These are phyloP conservation scores for Agrotis ipsilon DNA, from an alignment of 2,888 invertebrate genomes.

Conservation along the genomic window DNA sequence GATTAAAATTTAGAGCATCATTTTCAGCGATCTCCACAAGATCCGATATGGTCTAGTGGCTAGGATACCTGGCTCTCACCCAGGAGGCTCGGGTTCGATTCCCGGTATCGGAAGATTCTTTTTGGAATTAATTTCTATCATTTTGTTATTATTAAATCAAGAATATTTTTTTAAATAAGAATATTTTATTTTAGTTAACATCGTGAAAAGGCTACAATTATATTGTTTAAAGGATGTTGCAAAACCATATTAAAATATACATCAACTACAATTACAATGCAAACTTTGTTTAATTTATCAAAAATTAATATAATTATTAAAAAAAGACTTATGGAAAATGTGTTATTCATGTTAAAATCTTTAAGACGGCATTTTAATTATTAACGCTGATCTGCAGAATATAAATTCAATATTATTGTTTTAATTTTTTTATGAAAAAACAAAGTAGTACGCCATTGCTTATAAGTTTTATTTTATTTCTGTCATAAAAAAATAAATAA, in stretches of 20 bases:
- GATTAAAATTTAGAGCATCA: background rate
- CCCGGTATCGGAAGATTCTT: conserved; percentile 80
- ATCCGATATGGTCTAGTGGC: conserved; percentile 92
- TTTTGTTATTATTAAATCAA: conserved; percentile 12
- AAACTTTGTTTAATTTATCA: conserved; percentile 13
- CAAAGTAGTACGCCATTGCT: too few relatives aligned
- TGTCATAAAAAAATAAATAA: too few relatives aligned
- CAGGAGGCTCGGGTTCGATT: conserved; percentile 92
- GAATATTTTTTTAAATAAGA: too few relatives aligned
- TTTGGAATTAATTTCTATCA: conserved; percentile 47
- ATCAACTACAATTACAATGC: conserved; percentile 15
- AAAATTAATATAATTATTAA: conserved; percentile 18
- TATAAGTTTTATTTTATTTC: too few relatives aligned
- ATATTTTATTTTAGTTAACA: background rate
- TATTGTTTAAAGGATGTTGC: conserved; percentile 17
- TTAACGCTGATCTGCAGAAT: background rate
- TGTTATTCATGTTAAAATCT: conserved; percentile 33
- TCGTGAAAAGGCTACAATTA: background rate
- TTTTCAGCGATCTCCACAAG: fast-evolving
- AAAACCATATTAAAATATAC: conserved; percentile 26
- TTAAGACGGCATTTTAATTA: conserved; percentile 9
- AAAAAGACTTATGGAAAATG: conserved; percentile 17
- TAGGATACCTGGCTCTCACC: conserved; percentile 94
- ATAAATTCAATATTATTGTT: background rate
- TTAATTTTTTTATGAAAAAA: too few relatives aligned